Evolutionary conservation across 1,140 invertebrate species (phyloP), one percentile per base, ranked within the genome.

Genomic region (Bursaphelenchus mucronatus): DNA sequence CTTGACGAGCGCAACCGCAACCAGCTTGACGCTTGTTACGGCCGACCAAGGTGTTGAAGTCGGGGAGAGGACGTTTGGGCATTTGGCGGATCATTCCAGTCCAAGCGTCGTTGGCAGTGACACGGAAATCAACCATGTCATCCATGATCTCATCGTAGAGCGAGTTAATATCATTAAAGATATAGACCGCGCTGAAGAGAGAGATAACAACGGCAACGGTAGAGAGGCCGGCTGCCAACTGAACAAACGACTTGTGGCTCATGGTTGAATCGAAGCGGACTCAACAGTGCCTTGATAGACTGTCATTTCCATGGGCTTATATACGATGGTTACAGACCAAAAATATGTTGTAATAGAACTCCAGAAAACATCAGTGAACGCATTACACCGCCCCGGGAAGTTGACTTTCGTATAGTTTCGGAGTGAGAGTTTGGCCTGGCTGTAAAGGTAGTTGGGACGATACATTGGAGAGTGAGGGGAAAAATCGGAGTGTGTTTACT

Each of bases 21-120:
- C 30, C 21, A n/a, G 40, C 57, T 56, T 65, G 63, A 61, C 69
- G 57, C 63, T 71, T 71, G 51, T 68, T 62, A 44, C 69, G 50
- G 17, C 61, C 62, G n/a, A 43, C 41, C 11, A 59, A 4, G 57
- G 13, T 55, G 19, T 13, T 21, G 52, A 17, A 30, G 57, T 44
- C 41, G 19, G 57, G 57, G 11, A 44, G 40, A 4, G 57, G 40
- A 50, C 57, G 57, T 15, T 30, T 39, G 41, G 11, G 11, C 11
- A 44, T 50, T 4, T 59, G 57, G 11, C 45, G 13, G 21, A 59
- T 13, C 57, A 59, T 59, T 13, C 57, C 40, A 3, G 40, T 50
- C 57, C 57, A 59, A 3, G 57, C 57, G 41, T 59, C 40, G 41
- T 59, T 44, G 13, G 57, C 13, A 44, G 11, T n/a, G 11, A 11